Evolutionary conservation across 2,888 invertebrate species (phyloP).

Genomic region (Ophonus ardosiacus): DNA sequence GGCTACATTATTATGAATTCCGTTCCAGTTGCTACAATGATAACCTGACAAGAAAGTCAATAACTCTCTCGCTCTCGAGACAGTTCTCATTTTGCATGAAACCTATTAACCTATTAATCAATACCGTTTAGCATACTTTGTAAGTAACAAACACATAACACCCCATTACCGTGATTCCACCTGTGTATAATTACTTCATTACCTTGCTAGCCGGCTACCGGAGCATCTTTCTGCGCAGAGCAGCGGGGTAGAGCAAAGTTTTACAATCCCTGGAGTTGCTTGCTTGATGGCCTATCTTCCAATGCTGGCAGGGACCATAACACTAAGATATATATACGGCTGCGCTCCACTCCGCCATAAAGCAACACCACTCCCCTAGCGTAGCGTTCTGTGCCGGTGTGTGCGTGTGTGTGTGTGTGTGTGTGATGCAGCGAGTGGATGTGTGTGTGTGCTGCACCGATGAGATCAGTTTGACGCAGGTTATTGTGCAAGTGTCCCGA

Average conservation of each 20-base stretch:
- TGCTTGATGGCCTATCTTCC: constrained; percentile 83
- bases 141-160: background rate
- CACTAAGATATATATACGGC: constrained; percentile 80
- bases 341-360: constrained; percentile 77
- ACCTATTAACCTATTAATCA: background rate
- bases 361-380: constrained; percentile 61
- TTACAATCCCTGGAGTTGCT: constrained; percentile 79
- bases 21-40: too few species aligned
- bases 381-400: constrained; percentile 15
- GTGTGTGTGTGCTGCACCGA: constrained; percentile 49
- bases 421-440: constrained; percentile 27
- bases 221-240: background rate
- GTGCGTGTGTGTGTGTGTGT: constrained; percentile 49
- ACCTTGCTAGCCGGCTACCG: constrained; percentile 51
- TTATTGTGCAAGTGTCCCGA: constrained; percentile 60
- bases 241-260: constrained; percentile 74
- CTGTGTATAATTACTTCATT: constrained; percentile 58
- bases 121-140: background rate
- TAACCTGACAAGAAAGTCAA: background rate
- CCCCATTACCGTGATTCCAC: constrained; percentile 31
- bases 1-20: too few species aligned
- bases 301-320: constrained; percentile 82
- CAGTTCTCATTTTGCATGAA: too few species aligned
- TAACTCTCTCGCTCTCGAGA: background rate
- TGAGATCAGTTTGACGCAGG: constrained; percentile 55